Percentiles rank a stretch among this genome's conserved stretches.
Evolutionary conservation across 2,888 invertebrate species (phyloP).

Genomic region (Rotaria socialis): DNA sequence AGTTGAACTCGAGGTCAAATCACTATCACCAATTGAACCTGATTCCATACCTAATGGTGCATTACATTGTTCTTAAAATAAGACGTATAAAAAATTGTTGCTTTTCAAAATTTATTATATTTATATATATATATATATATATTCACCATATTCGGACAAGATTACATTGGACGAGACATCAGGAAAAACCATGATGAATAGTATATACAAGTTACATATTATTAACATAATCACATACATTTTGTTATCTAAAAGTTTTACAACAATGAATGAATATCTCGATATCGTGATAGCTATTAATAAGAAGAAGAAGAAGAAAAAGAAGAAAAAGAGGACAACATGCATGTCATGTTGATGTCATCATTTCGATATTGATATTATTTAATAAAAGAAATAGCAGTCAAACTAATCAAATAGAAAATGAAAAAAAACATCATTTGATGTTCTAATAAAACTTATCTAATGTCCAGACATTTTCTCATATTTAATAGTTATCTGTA

Average conservation of each 20-base stretch:
- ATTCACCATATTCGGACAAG: slow-evolving; percentile 14
- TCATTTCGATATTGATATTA: neutral
- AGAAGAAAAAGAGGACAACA: too few relatives aligned
- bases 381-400: neutral
- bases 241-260: neutral
- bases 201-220: neutral
- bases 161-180: neutral
- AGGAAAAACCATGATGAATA: neutral
- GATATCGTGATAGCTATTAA: too few relatives aligned
- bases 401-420: neutral
- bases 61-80: slow-evolving; percentile 63
- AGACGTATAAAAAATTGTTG: too few relatives aligned
- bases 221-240: neutral
- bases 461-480: too few relatives aligned
- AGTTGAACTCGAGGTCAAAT: slow-evolving; percentile 77
- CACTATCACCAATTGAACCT: slow-evolving; percentile 73
- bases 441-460: too few relatives aligned
- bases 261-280: too few relatives aligned
- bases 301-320: too few relatives aligned
- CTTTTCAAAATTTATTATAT: too few relatives aligned
- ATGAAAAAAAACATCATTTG: neutral
- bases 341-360: neutral
- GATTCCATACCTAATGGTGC: slow-evolving; percentile 80
- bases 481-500: too few relatives aligned
- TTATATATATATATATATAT: neutral